Conservation (phyloP, 2,888 invertebrate genomes). For the Busseola fusca region DNA sequence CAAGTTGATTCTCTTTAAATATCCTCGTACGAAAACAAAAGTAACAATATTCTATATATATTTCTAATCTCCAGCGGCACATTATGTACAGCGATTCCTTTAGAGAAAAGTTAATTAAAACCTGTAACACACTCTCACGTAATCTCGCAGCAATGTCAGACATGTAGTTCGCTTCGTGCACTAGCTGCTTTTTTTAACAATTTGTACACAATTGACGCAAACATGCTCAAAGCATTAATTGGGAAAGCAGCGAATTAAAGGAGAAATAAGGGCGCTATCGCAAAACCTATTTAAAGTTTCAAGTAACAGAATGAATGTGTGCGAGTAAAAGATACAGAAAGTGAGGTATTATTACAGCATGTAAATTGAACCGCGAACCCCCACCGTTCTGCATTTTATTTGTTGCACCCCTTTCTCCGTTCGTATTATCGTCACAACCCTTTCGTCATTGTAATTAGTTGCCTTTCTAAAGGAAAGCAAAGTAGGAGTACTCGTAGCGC, state of each 20-base stretch:
- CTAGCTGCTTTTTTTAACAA: neutral
- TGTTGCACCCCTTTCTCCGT: conserved; percentile 40
- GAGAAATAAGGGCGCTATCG: no score
- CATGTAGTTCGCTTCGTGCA: neutral
- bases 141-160: neutral
- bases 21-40: neutral
- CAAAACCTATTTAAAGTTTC: neutral
- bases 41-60: neutral
- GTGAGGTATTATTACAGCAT: neutral
- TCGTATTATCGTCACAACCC: conserved; percentile 23
- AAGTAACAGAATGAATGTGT: neutral
- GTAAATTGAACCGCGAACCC: conserved; percentile 5
- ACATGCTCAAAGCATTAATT: neutral
- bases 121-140: neutral
- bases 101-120: conserved; percentile 17
- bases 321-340: neutral
- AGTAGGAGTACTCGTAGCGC: neutral
- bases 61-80: neutral
- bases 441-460: conserved; percentile 18
- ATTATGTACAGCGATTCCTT: neutral
- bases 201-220: neutral
- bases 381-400: conserved; percentile 52
- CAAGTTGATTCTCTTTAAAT: neutral
- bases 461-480: conserved; percentile 20
- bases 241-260: neutral